These are phyloP conservation scores for Halyomorpha halys DNA, from an alignment of 1,140 invertebrate species.

Conservation along the genomic window DNA sequence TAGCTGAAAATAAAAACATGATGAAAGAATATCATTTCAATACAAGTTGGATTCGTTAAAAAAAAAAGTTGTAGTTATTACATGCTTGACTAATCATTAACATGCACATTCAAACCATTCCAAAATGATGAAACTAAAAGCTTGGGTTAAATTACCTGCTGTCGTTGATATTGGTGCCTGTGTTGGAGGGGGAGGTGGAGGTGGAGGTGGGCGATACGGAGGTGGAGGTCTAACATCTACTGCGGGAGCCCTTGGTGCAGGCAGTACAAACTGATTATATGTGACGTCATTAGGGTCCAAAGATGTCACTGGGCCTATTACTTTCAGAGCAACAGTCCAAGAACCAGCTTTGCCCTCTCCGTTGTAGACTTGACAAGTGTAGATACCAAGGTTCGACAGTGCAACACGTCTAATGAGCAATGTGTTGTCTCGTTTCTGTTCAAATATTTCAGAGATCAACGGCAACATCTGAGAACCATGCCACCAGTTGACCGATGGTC, in stretches of 20 bases:
- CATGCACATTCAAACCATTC: too few relatives aligned
- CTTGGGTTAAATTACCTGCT: too few relatives aligned
- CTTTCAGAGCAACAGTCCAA: constrained; percentile 59
- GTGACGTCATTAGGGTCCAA: constrained; percentile 35
- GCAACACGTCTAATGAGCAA: constrained; percentile 60
- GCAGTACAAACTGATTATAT: constrained; percentile 35
- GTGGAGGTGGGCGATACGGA: constrained; percentile 18
- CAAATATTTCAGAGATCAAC: constrained; percentile 54
- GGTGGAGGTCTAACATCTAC: constrained; percentile 28
- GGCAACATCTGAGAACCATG: constrained; percentile 59
- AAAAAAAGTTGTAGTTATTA: too few relatives aligned
- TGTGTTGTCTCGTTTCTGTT: constrained; percentile 60
- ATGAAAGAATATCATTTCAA: too few relatives aligned
- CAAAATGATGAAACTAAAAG: too few relatives aligned
- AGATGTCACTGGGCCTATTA: constrained; percentile 47
- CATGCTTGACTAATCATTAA: too few relatives aligned
- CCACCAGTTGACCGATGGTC: constrained; percentile 77
- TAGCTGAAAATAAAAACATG: too few relatives aligned
- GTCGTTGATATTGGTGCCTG: constrained; percentile 32
- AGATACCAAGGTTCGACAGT: constrained; percentile 61
- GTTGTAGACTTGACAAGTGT: constrained; percentile 80
- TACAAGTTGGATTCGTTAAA: too few relatives aligned
- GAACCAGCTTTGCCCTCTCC: constrained; percentile 62
- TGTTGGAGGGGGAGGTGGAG: constrained; percentile 29
- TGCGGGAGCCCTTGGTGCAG: constrained; percentile 32